phyloP scores from a whole-genome alignment of 64 coral and sea anemone species.

The Montipora capricornis region DNA sequence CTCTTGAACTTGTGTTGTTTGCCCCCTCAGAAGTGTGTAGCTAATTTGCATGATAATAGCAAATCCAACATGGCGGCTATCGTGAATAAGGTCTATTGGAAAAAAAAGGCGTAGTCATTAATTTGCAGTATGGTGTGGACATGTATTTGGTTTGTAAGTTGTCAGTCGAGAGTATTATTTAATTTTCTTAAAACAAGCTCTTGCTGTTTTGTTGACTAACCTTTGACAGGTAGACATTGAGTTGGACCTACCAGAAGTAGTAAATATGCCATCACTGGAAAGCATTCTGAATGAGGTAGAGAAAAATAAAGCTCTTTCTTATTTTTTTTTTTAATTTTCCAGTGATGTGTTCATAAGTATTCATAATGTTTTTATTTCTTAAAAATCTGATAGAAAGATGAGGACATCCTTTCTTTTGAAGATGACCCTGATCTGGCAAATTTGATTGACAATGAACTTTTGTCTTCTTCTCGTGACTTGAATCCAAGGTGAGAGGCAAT shows the following conservation, averaged over 20 bases:
- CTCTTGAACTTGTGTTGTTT: too few relatives aligned
- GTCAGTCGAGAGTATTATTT: too few relatives aligned
- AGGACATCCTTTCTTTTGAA: conserved; percentile 75
- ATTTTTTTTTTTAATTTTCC: neutral
- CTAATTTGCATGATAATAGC: too few relatives aligned
- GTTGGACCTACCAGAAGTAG: conserved; percentile 88
- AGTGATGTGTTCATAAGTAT: neutral
- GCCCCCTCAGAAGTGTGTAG: too few relatives aligned
- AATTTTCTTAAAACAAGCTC: neutral
- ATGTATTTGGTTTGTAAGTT: too few relatives aligned
- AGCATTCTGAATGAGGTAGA: conserved; percentile 96
- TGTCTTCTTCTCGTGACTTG: conserved; percentile 50
- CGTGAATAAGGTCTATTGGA: too few relatives aligned
- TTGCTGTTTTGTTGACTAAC: neutral
- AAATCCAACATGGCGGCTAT: too few relatives aligned
- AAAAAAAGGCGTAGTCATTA: too few relatives aligned
- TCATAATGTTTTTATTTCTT: neutral
- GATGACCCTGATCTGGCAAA: conserved; percentile 90
- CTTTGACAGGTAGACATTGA: conserved; percentile 81
- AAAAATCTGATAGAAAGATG: conserved; percentile 78
- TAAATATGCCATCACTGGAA: conserved; percentile 92
- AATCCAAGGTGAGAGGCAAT: conserved; percentile 9
- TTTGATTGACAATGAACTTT: conserved; percentile 75
- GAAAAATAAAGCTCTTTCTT: neutral
- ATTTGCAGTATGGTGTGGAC: too few relatives aligned